Evolutionary conservation across 1,140 invertebrate genomes (phyloP), one percentile per base, ranked within the genome.

Genomic region (Leptoteleia sp.): DNA sequence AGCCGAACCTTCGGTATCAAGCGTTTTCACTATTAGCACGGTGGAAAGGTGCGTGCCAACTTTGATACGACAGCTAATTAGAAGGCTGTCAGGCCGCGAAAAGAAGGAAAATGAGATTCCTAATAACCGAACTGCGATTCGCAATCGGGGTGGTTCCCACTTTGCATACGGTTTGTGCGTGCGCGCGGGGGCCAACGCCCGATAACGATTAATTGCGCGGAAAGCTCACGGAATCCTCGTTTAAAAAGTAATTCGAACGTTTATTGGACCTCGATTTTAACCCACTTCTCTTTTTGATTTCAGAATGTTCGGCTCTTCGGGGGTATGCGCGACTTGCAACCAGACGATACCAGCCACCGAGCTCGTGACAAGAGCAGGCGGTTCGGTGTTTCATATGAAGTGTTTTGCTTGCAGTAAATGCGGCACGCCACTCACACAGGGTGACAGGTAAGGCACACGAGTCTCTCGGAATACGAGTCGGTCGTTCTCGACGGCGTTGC

Each of bases 401-500:
- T 98, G 96, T 90, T 98, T 98, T 91, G 93, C 93, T 73, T 98
- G 96, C 91, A 96, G 94, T 87, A 97, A 97, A 86, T 98, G 96
- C 88, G 93, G 95, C 76, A 92, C 93, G 78, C 94, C 94, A 89
- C 93, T 98, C 73, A 93, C 94, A 83, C 93, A 95, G 68, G 96
- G 96, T 77, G 96, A 97, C 92, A 94, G 95, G 92, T 94, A 88
- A 90, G 85, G 50, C 38, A 75, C 70, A 73, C n/a, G 48, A 59
- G 47, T 72, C 48, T 72, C 48, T 72, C 11, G 17, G 33, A 29
- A 55, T 61, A 55, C 54, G 67, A 76, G 38, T 72, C 52, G n/a
- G 33, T 70, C 62, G 13, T 61, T 72, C 29, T 42, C 31, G 33
- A 9, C 5, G 37, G 47, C 50, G 35, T 57, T 64, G 40, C 38